phyloP scores from a whole-genome alignment of 2,888 invertebrate genomes.

The Masnerella sp. region DNA sequence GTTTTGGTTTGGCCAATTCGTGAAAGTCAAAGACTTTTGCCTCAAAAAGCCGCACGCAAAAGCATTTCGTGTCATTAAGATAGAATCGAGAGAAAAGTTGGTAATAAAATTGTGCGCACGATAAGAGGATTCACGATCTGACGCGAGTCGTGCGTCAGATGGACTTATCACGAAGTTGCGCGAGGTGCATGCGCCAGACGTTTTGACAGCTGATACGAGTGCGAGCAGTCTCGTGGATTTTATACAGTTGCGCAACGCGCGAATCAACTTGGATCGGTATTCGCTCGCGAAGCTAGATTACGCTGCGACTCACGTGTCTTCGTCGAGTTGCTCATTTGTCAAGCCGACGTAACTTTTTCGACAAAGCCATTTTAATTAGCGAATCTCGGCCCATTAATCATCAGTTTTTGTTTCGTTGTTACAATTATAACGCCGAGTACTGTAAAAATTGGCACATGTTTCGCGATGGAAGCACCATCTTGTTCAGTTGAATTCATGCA shows the following conservation, averaged over 20 bases:
- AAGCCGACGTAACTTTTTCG: no score
- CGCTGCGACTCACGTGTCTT: constrained; percentile 23
- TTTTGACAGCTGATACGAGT: constrained; percentile 53
- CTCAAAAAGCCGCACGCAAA: neutral
- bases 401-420: no score
- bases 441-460: no score
- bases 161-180: constrained; percentile 48
- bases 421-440: no score
- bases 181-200: constrained; percentile 33
- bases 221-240: constrained; percentile 42
- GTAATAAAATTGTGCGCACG: constrained; percentile 28
- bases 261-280: constrained; percentile 48
- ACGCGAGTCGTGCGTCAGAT: constrained; percentile 24
- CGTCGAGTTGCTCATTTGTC: constrained; percentile 29
- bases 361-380: no score
- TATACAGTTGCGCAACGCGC: constrained; percentile 28
- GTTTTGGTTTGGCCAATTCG: no score
- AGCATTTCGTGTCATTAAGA: constrained; percentile 37
- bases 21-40: constrained; percentile 19
- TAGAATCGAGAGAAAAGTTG: constrained; percentile 35
- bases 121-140: constrained; percentile 37
- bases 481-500: no score
- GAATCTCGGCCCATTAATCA: no score
- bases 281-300: constrained; percentile 31
- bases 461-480: no score